Conservation (phyloP, 2,113 vertebrate species). For the Oryzias woworae region DNA sequence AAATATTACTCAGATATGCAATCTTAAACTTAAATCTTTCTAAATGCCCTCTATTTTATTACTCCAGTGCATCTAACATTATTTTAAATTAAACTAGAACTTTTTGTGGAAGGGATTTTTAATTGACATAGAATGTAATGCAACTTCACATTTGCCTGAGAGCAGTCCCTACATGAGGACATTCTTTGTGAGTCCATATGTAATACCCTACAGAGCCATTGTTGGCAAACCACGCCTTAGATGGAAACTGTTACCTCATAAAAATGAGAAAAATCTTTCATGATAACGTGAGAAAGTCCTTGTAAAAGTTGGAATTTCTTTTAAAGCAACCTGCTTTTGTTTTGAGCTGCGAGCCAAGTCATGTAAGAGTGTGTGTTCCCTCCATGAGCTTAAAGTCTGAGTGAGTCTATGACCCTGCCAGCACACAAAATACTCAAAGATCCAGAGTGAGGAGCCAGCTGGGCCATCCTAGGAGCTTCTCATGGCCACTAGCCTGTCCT, state of each 20-base stretch:
- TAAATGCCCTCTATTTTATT: too few relatives aligned
- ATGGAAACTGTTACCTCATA: slow-evolving; percentile 3
- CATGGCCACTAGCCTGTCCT: slow-evolving; percentile 55
- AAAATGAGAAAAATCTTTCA: slow-evolving; percentile 18
- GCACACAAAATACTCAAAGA: slow-evolving; percentile 1
- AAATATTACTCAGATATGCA: too few relatives aligned
- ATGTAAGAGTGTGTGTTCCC: background rate
- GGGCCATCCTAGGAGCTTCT: slow-evolving; percentile 45
- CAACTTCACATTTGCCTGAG: too few relatives aligned
- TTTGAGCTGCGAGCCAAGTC: background rate
- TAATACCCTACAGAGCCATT: too few relatives aligned
- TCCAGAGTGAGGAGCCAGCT: slow-evolving; percentile 5
- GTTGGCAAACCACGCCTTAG: background rate
- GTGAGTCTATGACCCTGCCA: background rate
- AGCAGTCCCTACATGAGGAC: slow-evolving; percentile 1
- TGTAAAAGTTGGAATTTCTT: slow-evolving; percentile 12
- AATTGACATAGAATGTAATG: too few relatives aligned
- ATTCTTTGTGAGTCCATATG: slow-evolving; percentile 11
- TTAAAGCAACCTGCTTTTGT: slow-evolving; percentile 9
- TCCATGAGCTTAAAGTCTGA: background rate
- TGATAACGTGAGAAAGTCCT: slow-evolving; percentile 16
- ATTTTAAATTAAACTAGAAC: too few relatives aligned
- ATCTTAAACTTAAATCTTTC: too few relatives aligned
- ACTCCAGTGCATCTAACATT: too few relatives aligned
- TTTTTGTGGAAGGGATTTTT: too few relatives aligned